phyloP scores from a whole-genome alignment of 1,140 invertebrate species.

The Diprion similis region DNA sequence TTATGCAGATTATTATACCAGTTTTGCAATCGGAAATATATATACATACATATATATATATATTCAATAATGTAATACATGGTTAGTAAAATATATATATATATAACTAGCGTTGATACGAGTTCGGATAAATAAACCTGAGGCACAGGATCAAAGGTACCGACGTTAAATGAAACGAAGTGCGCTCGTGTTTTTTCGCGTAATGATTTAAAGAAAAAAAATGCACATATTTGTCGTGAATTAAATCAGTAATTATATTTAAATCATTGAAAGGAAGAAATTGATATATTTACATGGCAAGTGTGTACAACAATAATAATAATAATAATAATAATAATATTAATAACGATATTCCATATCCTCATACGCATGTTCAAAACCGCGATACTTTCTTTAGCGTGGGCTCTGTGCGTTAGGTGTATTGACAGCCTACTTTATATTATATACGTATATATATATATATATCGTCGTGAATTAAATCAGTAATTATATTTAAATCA shows the following conservation, averaged over 20 bases:
- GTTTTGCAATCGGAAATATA: no score
- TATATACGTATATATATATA: background rate
- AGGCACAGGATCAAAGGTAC: background rate
- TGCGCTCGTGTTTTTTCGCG: background rate
- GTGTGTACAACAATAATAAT: no score
- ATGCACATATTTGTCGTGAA: background rate
- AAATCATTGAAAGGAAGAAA: background rate
- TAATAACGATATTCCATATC: background rate
- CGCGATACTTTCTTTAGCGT: background rate
- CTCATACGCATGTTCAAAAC: background rate
- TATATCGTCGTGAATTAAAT: background rate
- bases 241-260: background rate
- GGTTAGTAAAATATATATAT: no score
- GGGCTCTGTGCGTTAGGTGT: background rate
- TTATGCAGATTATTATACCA: no score
- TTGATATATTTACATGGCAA: no score
- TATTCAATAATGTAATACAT: no score
- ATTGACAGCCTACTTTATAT: background rate
- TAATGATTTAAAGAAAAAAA: background rate
- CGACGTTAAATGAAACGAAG: background rate
- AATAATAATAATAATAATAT: background rate
- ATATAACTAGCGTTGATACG: background rate
- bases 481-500: background rate
- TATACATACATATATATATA: no score
- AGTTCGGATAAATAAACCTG: background rate